Evolutionary conservation across 2,888 invertebrate species (phyloP), one percentile per base, ranked within the genome.

Genomic region (Priapulus caudatus): DNA sequence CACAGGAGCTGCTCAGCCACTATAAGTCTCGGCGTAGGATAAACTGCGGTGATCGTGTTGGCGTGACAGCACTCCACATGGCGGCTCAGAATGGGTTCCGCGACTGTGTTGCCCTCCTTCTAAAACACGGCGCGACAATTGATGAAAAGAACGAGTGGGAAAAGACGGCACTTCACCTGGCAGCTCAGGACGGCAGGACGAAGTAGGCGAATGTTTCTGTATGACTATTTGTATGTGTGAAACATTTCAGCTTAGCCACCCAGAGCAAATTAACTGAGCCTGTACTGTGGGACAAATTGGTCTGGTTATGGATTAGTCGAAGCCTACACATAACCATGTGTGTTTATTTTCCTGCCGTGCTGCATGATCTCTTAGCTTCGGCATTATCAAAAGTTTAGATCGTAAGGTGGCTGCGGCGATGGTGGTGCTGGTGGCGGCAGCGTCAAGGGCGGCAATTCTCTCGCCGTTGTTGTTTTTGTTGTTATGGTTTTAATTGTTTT

Each of bases 71-170:
- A 2, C 66, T 75, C 49, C 75, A 75, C 58, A 64, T 72, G 48
- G 74, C 74, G 16, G 67, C 72, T 18, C 60, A 66, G 58, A 67
- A 72, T 46, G 73, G 73, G 2, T 70, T 60, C 48, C 23, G n/a
- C 33, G 10, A 10, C 10, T 51, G 16, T 44, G 58, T 64, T 16
- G 59, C 73, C 73, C 58, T 63, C 23, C 61, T 74, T 50, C 55
- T 73, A 49, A 63, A 69, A 3, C 55, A 68, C 56, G 69, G 67
- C 1, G 72, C 71, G 5, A 63, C 65, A 43, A 61, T 72, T 47
- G 68, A 69, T 55, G 64, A 62, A 47, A 71, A 73, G 59, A 73
- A 74, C 62, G 74, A 74, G 54, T 71, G 73, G 49, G 74, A 73
- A 58, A 67, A 72, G 54, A 72, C 72, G 16, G 68, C 74, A 19